Conservation (phyloP, 1,140 invertebrate species). For the Leptinotarsa lineolata region DNA sequence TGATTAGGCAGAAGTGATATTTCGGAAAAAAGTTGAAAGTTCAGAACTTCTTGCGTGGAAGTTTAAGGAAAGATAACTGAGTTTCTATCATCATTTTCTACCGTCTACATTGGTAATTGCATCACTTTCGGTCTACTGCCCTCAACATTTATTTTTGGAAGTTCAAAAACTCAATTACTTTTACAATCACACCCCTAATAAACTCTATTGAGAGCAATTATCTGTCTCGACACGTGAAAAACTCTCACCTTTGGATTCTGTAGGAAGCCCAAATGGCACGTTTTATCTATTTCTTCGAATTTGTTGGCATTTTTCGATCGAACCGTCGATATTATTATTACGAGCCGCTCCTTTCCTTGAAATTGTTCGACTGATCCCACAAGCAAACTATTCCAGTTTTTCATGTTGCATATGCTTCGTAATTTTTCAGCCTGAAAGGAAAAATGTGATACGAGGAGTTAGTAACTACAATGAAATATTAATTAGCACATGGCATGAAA, state of each 20-base stretch:
- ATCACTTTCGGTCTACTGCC: too few species aligned
- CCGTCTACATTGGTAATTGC: too few species aligned
- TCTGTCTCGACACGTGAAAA: neutral
- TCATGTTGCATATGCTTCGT: slow-evolving; percentile 63
- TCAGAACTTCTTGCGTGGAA: too few species aligned
- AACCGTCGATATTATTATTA: slow-evolving; percentile 87
- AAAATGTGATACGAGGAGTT: neutral
- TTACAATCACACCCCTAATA: too few species aligned
- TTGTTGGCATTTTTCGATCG: slow-evolving; percentile 62
- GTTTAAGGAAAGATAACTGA: too few species aligned
- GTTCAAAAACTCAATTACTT: too few species aligned
- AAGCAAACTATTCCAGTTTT: slow-evolving; percentile 69
- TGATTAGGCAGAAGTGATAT: too few species aligned
- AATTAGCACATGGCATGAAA: too few species aligned
- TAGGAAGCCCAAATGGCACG: slow-evolving; percentile 75
- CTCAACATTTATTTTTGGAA: too few species aligned
- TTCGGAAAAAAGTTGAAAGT: too few species aligned
- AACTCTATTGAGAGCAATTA: too few species aligned
- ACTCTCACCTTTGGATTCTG: slow-evolving; percentile 62
- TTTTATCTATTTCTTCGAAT: slow-evolving; percentile 60
- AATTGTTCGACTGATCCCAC: slow-evolving; percentile 93
- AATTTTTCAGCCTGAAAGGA: slow-evolving; percentile 63
- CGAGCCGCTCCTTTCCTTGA: slow-evolving; percentile 85
- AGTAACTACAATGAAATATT: neutral
- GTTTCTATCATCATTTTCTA: too few species aligned